Conservation (phyloP, 2,888 invertebrate genomes). For the Temnothorax unifasciatus region DNA sequence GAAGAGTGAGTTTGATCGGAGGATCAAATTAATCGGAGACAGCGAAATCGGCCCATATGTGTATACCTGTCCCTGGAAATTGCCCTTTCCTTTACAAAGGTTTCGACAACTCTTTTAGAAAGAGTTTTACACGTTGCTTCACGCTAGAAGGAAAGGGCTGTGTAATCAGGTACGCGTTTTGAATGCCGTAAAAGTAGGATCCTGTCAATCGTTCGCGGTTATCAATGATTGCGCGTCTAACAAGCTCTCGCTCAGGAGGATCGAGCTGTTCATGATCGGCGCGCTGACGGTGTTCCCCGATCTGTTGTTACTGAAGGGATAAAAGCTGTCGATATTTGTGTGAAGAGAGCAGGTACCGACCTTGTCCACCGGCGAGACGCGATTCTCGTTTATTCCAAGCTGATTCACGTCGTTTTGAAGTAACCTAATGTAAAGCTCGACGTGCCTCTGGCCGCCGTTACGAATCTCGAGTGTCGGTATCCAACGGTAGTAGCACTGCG, state of each 20-base stretch:
- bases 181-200: not conserved
- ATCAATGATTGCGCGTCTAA: constrained; percentile 91
- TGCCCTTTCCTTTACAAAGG: not conserved
- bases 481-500: constrained; percentile 97
- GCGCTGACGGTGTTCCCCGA: constrained; percentile 81
- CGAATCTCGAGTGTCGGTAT: constrained; percentile 93
- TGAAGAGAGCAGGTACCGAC: constrained; percentile 80
- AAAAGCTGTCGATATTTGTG: constrained; percentile 84
- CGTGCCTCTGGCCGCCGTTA: constrained; percentile 90
- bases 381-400: constrained; percentile 81
- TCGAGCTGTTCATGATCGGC: constrained; percentile 88
- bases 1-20: too few relatives aligned
- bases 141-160: not conserved
- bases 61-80: not conserved
- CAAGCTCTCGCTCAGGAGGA: constrained; percentile 89
- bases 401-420: constrained; percentile 87
- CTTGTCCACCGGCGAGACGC: constrained; percentile 76
- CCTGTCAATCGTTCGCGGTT: constrained; percentile 89
- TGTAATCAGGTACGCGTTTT: constrained; percentile 42
- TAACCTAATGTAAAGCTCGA: constrained; percentile 87
- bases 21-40: too few relatives aligned
- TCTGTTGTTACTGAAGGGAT: constrained; percentile 84
- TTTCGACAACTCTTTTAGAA: not conserved
- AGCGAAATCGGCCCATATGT: not conserved
- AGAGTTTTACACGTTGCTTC: not conserved